These are phyloP conservation scores for Agonopterix heracliana DNA, from an alignment of 2,888 invertebrate genomes.

Conservation along the genomic window DNA sequence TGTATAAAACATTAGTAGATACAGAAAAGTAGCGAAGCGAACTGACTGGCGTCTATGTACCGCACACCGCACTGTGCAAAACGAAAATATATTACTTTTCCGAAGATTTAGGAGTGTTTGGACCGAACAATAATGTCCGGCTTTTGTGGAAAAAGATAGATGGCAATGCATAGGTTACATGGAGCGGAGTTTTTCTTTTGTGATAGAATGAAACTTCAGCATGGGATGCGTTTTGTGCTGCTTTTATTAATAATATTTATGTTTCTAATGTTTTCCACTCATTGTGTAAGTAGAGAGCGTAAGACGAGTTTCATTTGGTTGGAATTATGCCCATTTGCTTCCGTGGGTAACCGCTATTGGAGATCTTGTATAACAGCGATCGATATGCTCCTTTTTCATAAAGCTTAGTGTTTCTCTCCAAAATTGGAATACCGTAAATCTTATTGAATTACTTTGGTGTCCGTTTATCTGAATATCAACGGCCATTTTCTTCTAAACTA, in stretches of 20 bases:
- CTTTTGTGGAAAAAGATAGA: conserved; percentile 78
- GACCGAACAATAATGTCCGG: conserved; percentile 78
- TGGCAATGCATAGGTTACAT: conserved; percentile 74
- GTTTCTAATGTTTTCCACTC: conserved; percentile 37
- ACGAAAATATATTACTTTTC: conserved; percentile 78
- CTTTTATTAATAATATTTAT: conserved; percentile 45
- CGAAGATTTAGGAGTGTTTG: conserved; percentile 77
- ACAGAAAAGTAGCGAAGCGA: conserved; percentile 62
- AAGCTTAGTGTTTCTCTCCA: too few relatives aligned
- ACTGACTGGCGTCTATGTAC: conserved; percentile 59
- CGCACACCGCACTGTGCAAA: conserved; percentile 72
- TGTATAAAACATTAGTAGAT: conserved; percentile 72
- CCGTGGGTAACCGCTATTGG: background rate
- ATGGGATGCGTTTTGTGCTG: conserved; percentile 36
- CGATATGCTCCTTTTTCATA: too few relatives aligned
- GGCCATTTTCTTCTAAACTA: too few relatives aligned
- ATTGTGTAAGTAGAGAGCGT: conserved; percentile 36
- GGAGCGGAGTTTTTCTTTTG: conserved; percentile 72
- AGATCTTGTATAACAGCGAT: too few relatives aligned
- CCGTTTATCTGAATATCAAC: too few relatives aligned
- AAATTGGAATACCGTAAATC: too few relatives aligned
- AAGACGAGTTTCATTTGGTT: background rate
- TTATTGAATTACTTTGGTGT: too few relatives aligned
- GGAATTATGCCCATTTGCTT: background rate
- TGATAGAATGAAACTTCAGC: conserved; percentile 67